Conservation (phyloP, 2,797 vertebrate species). For the Sparidentex hasta region DNA sequence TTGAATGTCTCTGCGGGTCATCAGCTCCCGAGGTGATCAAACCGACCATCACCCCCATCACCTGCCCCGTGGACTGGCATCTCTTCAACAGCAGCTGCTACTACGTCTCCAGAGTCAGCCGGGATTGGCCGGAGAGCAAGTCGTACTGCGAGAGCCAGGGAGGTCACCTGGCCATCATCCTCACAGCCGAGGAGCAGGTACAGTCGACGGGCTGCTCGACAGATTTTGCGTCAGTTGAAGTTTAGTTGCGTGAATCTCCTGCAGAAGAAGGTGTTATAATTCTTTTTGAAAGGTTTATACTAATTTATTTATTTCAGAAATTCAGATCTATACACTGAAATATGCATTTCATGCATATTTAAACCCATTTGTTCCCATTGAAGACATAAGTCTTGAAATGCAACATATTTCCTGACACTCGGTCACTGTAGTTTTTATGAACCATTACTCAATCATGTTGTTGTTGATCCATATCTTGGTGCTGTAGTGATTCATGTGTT, state of each 20-base stretch:
- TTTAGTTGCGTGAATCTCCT: not conserved
- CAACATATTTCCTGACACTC: no score
- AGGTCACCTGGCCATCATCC: constrained; percentile 82
- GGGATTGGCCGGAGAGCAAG: constrained; percentile 62
- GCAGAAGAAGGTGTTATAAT: no score
- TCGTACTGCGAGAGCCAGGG: constrained; percentile 61
- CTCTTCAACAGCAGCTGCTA: constrained; percentile 80
- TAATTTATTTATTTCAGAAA: no score
- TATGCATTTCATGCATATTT: no score
- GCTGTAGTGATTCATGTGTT: not conserved
- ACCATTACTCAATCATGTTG: no score
- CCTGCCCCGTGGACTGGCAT: constrained; percentile 69
- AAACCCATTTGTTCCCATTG: no score
- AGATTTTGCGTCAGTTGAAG: not conserved
- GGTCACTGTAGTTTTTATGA: no score
- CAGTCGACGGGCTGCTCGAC: fast-evolving
- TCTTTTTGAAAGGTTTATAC: no score
- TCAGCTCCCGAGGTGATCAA: constrained; percentile 31
- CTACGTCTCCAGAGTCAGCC: constrained; percentile 48
- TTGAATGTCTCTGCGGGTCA: not conserved
- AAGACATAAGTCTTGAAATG: no score
- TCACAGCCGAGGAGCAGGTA: constrained; percentile 81
- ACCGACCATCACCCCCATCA: not conserved
- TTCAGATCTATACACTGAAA: no score
- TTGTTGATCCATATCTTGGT: no score